Base-by-base conservation (phyloP, 2,797 vertebrate species). In the Enteromius paludinosus region DNA sequence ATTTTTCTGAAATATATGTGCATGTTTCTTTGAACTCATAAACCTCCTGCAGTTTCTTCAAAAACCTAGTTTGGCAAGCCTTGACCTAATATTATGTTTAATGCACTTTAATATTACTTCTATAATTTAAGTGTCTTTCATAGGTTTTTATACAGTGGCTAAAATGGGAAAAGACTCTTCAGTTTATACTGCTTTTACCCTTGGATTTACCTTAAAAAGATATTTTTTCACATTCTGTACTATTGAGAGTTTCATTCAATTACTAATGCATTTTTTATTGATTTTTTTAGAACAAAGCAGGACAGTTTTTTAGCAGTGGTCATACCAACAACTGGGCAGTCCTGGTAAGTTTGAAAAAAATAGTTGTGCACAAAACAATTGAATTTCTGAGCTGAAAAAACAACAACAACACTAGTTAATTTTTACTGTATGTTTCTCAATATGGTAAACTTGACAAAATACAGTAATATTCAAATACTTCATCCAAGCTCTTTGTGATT, bases 281-380 rank as follows among this genome's bases (percentile, higher is more conserved):
- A 52, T 38, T 61, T 85, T 23, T 61, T 73, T 64, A 96, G 96
- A 89, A 93, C 71, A 91, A 88, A 91, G 95, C 95, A 1, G 93
- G 95, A 2, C 95, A 97, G 59, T 96, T 99, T 88, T 97, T 99
- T 83, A 96, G 92, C 94, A 99, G 97, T 81, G 95, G 96, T 6
- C 98, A 99, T 79, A 99, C 98, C 10, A 99, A 99, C 87, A 99
- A 99, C 91, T 99, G 98, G 98, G 98, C 98, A 0, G 97, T 99
- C 79, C 89, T 99, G 94, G 98, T 99, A 91, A 96, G 97, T 87
- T n/a, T 18, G 38, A 49, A 49, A 18, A 7, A 49, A 49, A 6
- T 17, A 0, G 45, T 47, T 49, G 47, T 49, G 17, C 5, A 18
- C 47, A 49, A 47, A n/a, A 47, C 15, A 47, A 15, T 45, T 35